These are phyloP conservation scores for Pristiophorus japonicus DNA, from an alignment of 2,113 vertebrate genomes.

Conservation along the genomic window DNA sequence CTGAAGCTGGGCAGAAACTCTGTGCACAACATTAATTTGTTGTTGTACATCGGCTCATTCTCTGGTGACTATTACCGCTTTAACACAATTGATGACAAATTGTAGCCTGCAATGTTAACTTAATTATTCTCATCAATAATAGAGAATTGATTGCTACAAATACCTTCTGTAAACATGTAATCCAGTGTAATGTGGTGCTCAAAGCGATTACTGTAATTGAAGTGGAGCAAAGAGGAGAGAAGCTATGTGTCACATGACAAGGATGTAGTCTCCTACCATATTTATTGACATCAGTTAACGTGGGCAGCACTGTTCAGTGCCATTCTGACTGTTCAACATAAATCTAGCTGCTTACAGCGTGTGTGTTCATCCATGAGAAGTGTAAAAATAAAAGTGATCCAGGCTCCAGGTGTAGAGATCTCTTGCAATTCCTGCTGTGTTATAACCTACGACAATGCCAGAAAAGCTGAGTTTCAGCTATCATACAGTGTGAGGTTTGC, in stretches of 20 bases:
- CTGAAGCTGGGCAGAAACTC: not conserved
- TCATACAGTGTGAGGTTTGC: not conserved
- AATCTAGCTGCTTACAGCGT: not conserved
- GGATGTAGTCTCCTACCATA: not conserved
- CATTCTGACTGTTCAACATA: not conserved
- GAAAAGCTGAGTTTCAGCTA: not conserved
- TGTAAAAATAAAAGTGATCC: not conserved
- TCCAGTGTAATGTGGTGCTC: not conserved
- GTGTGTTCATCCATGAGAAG: not conserved
- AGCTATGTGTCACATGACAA: not conserved
- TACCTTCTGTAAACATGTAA: slow-evolving; percentile 5
- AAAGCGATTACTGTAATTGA: not conserved
- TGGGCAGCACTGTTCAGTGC: not conserved
- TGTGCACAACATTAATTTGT: not conserved
- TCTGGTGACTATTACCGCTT: not conserved
- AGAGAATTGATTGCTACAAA: not conserved
- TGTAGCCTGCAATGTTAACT: not conserved
- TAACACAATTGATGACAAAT: not conserved
- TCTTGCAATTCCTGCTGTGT: not conserved
- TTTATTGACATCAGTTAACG: not conserved
- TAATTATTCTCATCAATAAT: slow-evolving; percentile 5
- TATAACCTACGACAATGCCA: not conserved
- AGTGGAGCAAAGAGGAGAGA: not conserved
- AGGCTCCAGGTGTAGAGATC: not conserved
- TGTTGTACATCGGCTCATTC: not conserved